Evolutionary conservation across 2,113 vertebrate species (phyloP), one percentile per base, ranked within the genome.

Genomic region (Pseudorectes ferrugineus): DNA sequence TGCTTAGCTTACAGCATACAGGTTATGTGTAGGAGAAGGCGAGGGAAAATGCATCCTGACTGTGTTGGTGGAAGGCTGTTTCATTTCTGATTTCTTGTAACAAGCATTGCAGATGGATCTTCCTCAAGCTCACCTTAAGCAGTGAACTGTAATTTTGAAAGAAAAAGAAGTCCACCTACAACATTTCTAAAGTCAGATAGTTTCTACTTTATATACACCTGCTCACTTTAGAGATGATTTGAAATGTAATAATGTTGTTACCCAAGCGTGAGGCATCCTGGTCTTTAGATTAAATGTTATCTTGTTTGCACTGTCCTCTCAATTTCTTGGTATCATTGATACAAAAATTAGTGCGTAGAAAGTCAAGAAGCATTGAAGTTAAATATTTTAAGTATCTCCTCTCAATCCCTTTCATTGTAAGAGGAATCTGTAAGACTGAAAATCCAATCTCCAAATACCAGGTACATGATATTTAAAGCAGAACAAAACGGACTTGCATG

Each of bases 81-180:
- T 91, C 22, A 62, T 78, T 92, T 92, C 48, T 9, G 16, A 83
- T 63, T 74, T 71, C 63, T 77, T 78, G 9, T 43, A 83, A 92
- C 28, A 87, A 78, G 22, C 36, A 43, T 6, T 80, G 42, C 29
- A 86, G 66, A 54, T 88, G 80, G 42, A 82, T 65, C 38, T 93
- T 92, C 63, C 73, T 85, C 18, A 79, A 85, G 31, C 26, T 89
- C 48, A 54, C 62, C 58, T 55, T 14, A 84, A 94, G 24, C 31
- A 88, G 25, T 76, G 54, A 89, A 90, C 78, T 20, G 42, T 46
- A 80, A 88, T 93, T 93, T 85, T 73, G 51, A 78, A 92, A 78
- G 91, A 88, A 92, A 92, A 68, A 77, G 28, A 89, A 95, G 80
- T 85, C 71, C 82, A 91, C 89, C 72, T 85, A 89, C 89, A 95